Evolutionary conservation across 2,888 invertebrate species (phyloP), one percentile per base, ranked within the genome.

Genomic region (Incurvaria masculella): DNA sequence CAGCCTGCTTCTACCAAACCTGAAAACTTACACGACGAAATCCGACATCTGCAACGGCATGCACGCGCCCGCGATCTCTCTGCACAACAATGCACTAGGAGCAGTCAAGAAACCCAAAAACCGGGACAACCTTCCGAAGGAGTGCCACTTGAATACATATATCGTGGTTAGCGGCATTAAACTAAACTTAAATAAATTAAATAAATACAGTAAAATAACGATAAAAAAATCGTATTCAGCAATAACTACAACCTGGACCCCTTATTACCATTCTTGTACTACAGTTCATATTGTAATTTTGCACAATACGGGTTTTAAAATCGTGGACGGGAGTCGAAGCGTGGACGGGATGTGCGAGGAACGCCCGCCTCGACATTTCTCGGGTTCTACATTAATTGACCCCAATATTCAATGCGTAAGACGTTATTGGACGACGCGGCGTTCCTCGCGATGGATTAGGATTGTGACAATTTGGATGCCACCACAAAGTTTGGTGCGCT

Each of bases 61-160:
- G 73, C 75, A 78, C 79, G 78, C 78, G 73, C 33, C 63, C 65
- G 66, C 63, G 61, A 57, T 58, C 56, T 59, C 61, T 57, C 59
- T 62, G 61, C 59, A 62, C 63, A 61, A 59, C 33, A 33, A 3
- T 33, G 14, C 33, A 33, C 33, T 33, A 33, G 68, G 72, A 73
- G 66, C 71, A 68, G 64, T 66, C 66, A 78, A 81, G 81, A 76
- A 79, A 75, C 72, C 71, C 72, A 72, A 75, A 79, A 79, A 75
- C 79, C 79, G 79, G 79, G 79, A 80, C 79, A 80, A 80, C 79
- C 79, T 78, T 79, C 47, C 74, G 76, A 76, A 72, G 78, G 76
- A 74, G 69, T 68, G 70, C 72, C 71, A 69, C 72, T 68, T 68
- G 68, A 66, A 65, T 64, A 63, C 65, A 72, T 71, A 65, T 68